These are phyloP conservation scores for Drosophila percnosoma DNA, from an alignment of 2,888 invertebrate species.

Conservation along the genomic window DNA sequence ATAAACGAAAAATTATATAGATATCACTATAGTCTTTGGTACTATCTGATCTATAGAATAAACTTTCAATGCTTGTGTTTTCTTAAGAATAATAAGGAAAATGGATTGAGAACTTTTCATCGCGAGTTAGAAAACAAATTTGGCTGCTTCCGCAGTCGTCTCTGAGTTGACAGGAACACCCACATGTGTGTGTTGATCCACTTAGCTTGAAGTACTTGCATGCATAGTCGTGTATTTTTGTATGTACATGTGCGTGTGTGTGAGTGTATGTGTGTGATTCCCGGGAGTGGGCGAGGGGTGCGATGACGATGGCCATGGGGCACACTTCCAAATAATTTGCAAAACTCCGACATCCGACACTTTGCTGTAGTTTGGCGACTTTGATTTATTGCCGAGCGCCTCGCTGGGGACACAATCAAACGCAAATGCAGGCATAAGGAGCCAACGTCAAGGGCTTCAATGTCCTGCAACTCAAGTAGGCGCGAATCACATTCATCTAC, in stretches of 20 bases:
- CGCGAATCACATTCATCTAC: slow-evolving; percentile 25
- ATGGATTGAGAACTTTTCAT: slow-evolving; percentile 2
- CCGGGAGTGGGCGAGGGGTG: slow-evolving; percentile 39
- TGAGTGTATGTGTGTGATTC: slow-evolving; percentile 23
- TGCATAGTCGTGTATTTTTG: slow-evolving; percentile 16
- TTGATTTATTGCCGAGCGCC: slow-evolving; percentile 75
- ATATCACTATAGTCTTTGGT: neutral
- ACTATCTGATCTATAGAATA: neutral
- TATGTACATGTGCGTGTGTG: slow-evolving; percentile 19
- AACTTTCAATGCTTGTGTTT: neutral
- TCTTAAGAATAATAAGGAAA: neutral
- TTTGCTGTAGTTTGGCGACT: slow-evolving; percentile 76
- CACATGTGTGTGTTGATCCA: slow-evolving; percentile 67
- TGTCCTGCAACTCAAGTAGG: slow-evolving; percentile 59
- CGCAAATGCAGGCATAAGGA: slow-evolving; percentile 63
- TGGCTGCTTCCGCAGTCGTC: slow-evolving; percentile 17
- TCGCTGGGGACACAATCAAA: slow-evolving; percentile 65
- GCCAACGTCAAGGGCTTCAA: slow-evolving; percentile 58
- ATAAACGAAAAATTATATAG: neutral
- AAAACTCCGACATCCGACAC: slow-evolving; percentile 74
- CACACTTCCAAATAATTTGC: slow-evolving; percentile 77
- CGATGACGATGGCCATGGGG: slow-evolving; percentile 60
- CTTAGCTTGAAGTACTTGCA: slow-evolving; percentile 37
- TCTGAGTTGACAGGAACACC: slow-evolving; percentile 43
- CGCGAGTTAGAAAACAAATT: slow-evolving; percentile 4